phyloP scores from a whole-genome alignment of 1,140 invertebrate genomes.

The Drosophila asahinai region DNA sequence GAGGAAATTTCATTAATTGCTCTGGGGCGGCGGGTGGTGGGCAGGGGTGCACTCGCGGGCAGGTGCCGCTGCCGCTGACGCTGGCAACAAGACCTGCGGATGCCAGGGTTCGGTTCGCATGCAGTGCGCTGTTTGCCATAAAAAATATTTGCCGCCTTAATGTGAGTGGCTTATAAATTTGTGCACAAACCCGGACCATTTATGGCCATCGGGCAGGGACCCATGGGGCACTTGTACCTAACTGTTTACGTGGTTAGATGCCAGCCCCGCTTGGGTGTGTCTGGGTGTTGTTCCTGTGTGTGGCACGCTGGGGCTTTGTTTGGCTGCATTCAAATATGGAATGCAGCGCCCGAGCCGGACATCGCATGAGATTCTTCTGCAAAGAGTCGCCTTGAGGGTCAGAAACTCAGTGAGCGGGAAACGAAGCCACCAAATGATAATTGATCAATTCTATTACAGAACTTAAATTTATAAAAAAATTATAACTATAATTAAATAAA shows the following conservation, averaged over 20 bases:
- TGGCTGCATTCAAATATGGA: conserved; percentile 46
- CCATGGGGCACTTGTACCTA: conserved; percentile 66
- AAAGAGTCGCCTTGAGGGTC: conserved; percentile 12
- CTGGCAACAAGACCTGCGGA: too few relatives aligned
- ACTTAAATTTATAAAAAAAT: neutral
- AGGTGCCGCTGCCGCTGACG: conserved; percentile 35
- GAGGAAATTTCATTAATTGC: conserved; percentile 76
- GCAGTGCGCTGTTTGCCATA: conserved; percentile 61
- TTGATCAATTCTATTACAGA: conserved; percentile 4
- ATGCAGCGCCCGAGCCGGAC: conserved; percentile 31
- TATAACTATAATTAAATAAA: neutral
- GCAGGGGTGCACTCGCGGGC: conserved; percentile 29
- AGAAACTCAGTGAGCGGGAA: neutral
- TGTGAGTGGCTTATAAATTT: conserved; percentile 80
- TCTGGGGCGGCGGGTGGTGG: conserved; percentile 16
- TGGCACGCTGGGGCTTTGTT: conserved; percentile 39
- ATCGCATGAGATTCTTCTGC: conserved; percentile 26
- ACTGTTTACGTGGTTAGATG: conserved; percentile 63
- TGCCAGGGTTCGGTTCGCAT: conserved; percentile 25
- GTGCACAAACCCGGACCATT: conserved; percentile 74
- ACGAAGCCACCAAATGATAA: conserved; percentile 1
- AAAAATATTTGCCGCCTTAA: conserved; percentile 80
- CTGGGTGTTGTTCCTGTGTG: conserved; percentile 19
- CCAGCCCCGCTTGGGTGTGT: conserved; percentile 25
- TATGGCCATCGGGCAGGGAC: conserved; percentile 54